Percentiles rank a stretch among this genome's conserved stretches.
Evolutionary conservation across 2,888 invertebrate species (phyloP).

Genomic region (Theodoxus fluviatilis): DNA sequence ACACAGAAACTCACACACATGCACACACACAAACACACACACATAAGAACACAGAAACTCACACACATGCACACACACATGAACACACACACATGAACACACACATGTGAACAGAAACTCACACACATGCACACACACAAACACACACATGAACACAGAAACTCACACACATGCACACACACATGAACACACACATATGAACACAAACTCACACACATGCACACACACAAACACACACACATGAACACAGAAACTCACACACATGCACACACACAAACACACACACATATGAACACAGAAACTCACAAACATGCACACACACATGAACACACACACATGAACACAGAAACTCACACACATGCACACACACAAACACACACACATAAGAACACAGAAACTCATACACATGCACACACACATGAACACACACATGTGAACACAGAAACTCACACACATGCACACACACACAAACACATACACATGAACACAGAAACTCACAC

Average conservation of each 20-base stretch:
- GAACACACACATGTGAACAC: background rate
- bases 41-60: background rate
- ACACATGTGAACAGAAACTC: background rate
- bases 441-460: too few relatives aligned
- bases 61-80: too few relatives aligned
- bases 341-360: background rate
- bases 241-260: slow-evolving; percentile 7
- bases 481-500: background rate
- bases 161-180: background rate
- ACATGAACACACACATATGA: background rate
- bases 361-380: background rate
- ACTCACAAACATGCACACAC: too few relatives aligned
- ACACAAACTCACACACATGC: too few relatives aligned
- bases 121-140: background rate
- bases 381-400: background rate
- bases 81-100: too few relatives aligned
- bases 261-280: background rate
- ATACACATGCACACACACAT: background rate
- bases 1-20: background rate
- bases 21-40: background rate
- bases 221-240: background rate
- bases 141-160: background rate
- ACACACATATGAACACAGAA: background rate
- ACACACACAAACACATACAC: background rate
- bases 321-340: too few relatives aligned